Percentiles rank a stretch among this genome's conserved stretches.
Evolutionary conservation across 2,888 invertebrate genomes (phyloP).

Genomic region (Xestoiulus laeticollis): DNA sequence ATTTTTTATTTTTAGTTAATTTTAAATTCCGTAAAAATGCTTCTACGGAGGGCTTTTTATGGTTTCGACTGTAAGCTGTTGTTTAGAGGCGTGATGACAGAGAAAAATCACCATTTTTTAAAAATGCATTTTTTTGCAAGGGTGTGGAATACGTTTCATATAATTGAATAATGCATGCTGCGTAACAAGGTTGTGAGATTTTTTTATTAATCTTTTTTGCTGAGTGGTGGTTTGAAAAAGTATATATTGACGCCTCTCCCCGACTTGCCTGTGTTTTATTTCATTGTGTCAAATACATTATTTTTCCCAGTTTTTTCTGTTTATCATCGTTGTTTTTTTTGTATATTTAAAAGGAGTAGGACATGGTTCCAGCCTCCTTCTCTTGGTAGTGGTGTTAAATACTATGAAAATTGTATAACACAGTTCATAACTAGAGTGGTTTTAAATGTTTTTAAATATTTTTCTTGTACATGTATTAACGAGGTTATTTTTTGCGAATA

Average conservation of each 20-base stretch:
- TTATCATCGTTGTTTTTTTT: too few relatives aligned
- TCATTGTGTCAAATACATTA: neutral
- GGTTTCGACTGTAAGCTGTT: neutral
- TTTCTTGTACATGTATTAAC: too few relatives aligned
- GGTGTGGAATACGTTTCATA: conserved; percentile 12
- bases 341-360: neutral
- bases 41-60: neutral
- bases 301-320: too few relatives aligned
- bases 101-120: neutral
- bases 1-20: neutral
- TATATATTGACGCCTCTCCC: neutral
- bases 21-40: neutral
- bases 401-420: too few relatives aligned
- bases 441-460: neutral
- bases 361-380: too few relatives aligned
- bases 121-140: neutral
- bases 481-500: too few relatives aligned
- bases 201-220: neutral
- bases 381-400: too few relatives aligned
- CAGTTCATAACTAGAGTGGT: too few relatives aligned
- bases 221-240: neutral
- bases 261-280: neutral
- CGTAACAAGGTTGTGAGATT: neutral
- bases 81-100: neutral
- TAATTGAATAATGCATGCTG: conserved; percentile 32